Evolutionary conservation across 2,888 invertebrate species (phyloP).

Genomic region (Thereva nobilitata): DNA sequence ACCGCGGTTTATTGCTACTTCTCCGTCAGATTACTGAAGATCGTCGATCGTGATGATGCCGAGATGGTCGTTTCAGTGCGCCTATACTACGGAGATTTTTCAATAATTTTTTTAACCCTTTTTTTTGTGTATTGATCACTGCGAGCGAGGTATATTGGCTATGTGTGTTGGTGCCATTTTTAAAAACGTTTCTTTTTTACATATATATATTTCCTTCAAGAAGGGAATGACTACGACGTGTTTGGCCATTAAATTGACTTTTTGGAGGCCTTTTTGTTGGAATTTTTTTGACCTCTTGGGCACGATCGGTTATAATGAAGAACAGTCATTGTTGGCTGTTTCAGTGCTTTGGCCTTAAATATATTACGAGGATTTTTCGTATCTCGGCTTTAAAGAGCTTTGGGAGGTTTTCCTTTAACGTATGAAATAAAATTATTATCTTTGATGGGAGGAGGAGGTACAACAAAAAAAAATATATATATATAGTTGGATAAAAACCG

Average conservation of each 20-base stretch:
- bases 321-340: background rate
- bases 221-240: slow-evolving; percentile 15
- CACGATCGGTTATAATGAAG: background rate
- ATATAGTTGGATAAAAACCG: too few relatives aligned
- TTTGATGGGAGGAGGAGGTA: too few relatives aligned
- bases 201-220: slow-evolving; percentile 11
- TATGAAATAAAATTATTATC: too few relatives aligned
- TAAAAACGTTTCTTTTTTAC: slow-evolving; percentile 2
- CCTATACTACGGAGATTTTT: background rate
- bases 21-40: too few relatives aligned
- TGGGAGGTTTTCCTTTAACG: background rate
- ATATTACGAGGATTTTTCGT: background rate
- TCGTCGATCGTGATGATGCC: too few relatives aligned
- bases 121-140: slow-evolving; percentile 8
- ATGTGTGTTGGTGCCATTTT: slow-evolving; percentile 1
- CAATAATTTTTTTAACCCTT: background rate
- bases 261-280: slow-evolving; percentile 9
- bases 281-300: slow-evolving; percentile 12
- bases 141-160: background rate
- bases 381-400: background rate
- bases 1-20: too few relatives aligned
- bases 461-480: too few relatives aligned
- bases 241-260: slow-evolving; percentile 12
- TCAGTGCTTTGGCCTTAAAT: background rate
- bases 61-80: too few relatives aligned